A percentile compares a stretch with the other conserved stretches of the same genome.
Conservation (phyloP, 2,797 vertebrate species). For the Calcarius lapponicus region DNA sequence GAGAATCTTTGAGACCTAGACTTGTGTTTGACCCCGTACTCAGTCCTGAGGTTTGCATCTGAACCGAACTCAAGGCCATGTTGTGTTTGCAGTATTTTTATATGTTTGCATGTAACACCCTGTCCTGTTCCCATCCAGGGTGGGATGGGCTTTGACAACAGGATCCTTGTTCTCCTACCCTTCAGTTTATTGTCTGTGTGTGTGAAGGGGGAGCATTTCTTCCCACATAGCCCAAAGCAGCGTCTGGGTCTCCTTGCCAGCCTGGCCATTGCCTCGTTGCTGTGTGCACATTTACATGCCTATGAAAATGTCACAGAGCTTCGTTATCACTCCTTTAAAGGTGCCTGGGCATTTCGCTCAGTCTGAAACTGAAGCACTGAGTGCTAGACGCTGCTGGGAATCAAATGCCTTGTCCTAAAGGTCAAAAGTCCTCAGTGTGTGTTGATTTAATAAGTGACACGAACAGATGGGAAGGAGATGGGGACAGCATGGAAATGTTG, state of each 20-base stretch:
- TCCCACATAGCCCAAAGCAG: slow-evolving; percentile 21
- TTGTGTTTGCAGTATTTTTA: not conserved
- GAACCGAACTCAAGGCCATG: not conserved
- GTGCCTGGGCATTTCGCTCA: not conserved
- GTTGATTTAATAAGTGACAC: slow-evolving; percentile 20
- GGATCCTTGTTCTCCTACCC: slow-evolving; percentile 46
- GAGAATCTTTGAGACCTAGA: not conserved
- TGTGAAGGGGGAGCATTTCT: not conserved
- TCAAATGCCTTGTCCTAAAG: slow-evolving; percentile 38
- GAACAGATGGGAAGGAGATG: not conserved
- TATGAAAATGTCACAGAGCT: slow-evolving; percentile 15
- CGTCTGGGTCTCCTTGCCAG: not conserved
- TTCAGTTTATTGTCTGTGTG: slow-evolving; percentile 40
- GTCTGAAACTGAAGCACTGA: not conserved
- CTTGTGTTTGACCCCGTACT: not conserved
- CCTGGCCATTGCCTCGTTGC: not conserved
- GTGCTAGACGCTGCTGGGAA: not conserved
- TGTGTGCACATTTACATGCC: not conserved
- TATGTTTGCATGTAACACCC: slow-evolving; percentile 14
- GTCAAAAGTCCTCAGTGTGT: not conserved
- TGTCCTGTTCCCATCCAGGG: slow-evolving; percentile 15
- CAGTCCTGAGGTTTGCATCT: not conserved
- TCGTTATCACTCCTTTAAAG: not conserved
- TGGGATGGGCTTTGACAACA: slow-evolving; percentile 29
- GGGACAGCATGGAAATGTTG: not conserved